These are phyloP conservation scores for Colostygia pectinataria DNA, from an alignment of 2,888 invertebrate genomes.

Conservation along the genomic window DNA sequence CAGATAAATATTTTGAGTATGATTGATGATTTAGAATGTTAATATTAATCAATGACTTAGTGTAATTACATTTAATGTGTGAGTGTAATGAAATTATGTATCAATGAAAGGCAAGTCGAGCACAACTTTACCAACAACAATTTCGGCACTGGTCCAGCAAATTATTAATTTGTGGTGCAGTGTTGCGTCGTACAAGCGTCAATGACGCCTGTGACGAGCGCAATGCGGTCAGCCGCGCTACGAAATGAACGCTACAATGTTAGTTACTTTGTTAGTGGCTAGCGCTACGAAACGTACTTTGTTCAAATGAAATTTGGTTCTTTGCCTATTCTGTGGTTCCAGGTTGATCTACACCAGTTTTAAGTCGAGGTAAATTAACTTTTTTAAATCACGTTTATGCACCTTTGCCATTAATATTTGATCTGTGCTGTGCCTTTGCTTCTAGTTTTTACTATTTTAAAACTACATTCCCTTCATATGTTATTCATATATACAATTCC, in stretches of 20 bases:
- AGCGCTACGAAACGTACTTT: neutral
- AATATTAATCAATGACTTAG: too few relatives aligned
- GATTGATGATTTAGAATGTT: too few relatives aligned
- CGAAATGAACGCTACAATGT: constrained; percentile 23
- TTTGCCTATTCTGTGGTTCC: neutral
- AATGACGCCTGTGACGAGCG: constrained; percentile 33
- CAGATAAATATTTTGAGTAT: too few relatives aligned
- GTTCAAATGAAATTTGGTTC: constrained; percentile 7
- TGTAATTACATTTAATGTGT: too few relatives aligned
- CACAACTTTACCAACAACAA: constrained; percentile 2
- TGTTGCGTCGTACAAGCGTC: constrained; percentile 20
- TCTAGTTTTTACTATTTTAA: too few relatives aligned
- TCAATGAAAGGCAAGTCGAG: neutral
- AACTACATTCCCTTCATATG: too few relatives aligned
- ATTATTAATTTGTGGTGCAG: constrained; percentile 26
- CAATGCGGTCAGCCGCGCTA: constrained; percentile 37
- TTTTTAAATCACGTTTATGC: too few relatives aligned
- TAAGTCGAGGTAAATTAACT: too few relatives aligned
- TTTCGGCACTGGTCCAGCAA: constrained; percentile 3
- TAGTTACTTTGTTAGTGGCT: constrained; percentile 18
- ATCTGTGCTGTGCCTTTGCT: too few relatives aligned
- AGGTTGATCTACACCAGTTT: too few relatives aligned
- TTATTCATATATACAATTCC: too few relatives aligned
- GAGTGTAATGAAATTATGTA: neutral
- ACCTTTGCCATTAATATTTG: too few relatives aligned